Conservation (phyloP, 2,888 invertebrate species). For the Alcis repandata region DNA sequence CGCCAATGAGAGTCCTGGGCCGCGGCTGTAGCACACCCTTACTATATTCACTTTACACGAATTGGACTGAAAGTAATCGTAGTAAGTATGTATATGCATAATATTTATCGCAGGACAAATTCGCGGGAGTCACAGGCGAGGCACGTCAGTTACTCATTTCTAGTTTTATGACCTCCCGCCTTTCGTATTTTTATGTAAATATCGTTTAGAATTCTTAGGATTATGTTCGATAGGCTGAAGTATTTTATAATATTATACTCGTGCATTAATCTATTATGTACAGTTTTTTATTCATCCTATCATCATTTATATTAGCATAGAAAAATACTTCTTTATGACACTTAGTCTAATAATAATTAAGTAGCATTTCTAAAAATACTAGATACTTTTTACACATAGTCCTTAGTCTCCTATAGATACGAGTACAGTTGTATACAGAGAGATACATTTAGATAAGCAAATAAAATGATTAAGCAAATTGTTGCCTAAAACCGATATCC, state of each 20-base stretch:
- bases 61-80: conserved; percentile 47
- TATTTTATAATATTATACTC: conserved; percentile 86
- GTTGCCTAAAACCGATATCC: conserved; percentile 7
- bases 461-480: conserved; percentile 14
- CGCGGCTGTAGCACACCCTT: conserved; percentile 54
- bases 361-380: too few species aligned
- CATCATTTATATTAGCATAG: neutral
- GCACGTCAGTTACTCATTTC: conserved; percentile 59
- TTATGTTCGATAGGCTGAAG: conserved; percentile 84
- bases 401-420: neutral
- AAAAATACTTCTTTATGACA: too few species aligned
- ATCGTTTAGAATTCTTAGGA: conserved; percentile 80
- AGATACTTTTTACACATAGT: neutral
- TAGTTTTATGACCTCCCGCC: conserved; percentile 70
- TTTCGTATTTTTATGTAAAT: conserved; percentile 79
- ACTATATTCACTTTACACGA: conserved; percentile 53
- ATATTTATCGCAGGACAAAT: conserved; percentile 53
- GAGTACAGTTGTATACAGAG: neutral
- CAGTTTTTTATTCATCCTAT: conserved; percentile 54
- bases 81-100: conserved; percentile 54
- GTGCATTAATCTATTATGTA: conserved; percentile 65
- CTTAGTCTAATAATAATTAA: too few species aligned
- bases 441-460: conserved; percentile 6
- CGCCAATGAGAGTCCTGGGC: conserved; percentile 61
- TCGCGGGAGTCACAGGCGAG: conserved; percentile 52